Evolutionary conservation across 2,113 vertebrate genomes (phyloP), one percentile per base, ranked within the genome.

Genomic region (Pachypanchax playfairii): DNA sequence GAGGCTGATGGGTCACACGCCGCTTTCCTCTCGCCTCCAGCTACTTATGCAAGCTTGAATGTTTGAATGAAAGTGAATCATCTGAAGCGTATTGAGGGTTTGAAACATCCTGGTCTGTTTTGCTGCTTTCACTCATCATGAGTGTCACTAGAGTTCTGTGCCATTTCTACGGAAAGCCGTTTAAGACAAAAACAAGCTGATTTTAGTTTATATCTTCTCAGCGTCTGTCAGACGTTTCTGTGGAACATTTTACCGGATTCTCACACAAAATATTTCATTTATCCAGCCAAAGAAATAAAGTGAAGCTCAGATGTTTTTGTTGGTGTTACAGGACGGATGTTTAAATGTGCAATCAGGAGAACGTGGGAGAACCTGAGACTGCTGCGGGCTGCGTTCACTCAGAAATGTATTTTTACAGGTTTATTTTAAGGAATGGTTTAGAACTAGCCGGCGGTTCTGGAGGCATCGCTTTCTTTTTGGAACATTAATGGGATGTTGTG

Each of bases 331-430:
- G 38, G 22, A 21, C 0, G 0, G 12, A 31, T 60, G 36, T 66
- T 55, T 58, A 18, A 65, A 69, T 31, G 74, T 86, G 87, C 81
- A 78, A 79, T 87, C 73, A 41, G 49, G n/a, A 38, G 4, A 75
- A 48, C 4, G 14, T 2, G 17, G 39, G 54, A 70, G 17, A 24
- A 44, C 43, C 59, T 28, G 41, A 58, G 50, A 56, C n/a, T 22
- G 15, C 60, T 39, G 57, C 68, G 11, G 65, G 52, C 59, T 65
- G 58, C 54, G 0, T 60, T 65, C 44, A 12, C 70, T 52, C 46
- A 38, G 25, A 47, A 44, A 22, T 61, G 73, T 65, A 25, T 25
- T 61, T 59, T 49, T 3, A 41, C 12, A 46, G 10, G 5, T 26
- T 26, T 15, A 24, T 25, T 48, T 26, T 26, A 48, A 48, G 8